phyloP scores from a whole-genome alignment of 2,797 vertebrate species.

The Selene dorsalis region DNA sequence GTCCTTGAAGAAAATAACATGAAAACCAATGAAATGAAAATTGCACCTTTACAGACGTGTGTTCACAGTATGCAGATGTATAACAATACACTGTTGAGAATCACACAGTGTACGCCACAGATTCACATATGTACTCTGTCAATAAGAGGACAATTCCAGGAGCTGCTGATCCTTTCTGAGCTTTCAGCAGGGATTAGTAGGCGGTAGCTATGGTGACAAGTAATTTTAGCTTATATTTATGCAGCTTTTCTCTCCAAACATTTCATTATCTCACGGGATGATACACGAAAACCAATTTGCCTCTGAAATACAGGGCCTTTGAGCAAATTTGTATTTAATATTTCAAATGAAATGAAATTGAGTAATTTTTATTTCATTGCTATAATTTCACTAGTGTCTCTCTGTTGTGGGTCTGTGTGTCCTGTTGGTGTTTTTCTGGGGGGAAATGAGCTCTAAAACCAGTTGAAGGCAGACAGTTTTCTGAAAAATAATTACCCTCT shows the following conservation, averaged over 20 bases:
- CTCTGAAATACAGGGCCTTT: constrained; percentile 36
- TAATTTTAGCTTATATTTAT: constrained; percentile 75
- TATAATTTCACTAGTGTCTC: constrained; percentile 20
- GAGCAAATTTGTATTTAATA: constrained; percentile 39
- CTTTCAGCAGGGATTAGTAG: constrained; percentile 73
- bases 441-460: neutral
- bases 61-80: neutral
- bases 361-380: constrained; percentile 13
- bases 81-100: constrained; percentile 13
- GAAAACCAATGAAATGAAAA: constrained; percentile 15
- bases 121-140: constrained; percentile 59
- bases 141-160: constrained; percentile 60
- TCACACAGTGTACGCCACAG: constrained; percentile 23
- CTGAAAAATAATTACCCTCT: neutral
- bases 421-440: neutral
- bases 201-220: constrained; percentile 82
- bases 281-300: constrained; percentile 57
- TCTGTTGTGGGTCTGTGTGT: neutral
- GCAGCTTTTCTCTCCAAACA: constrained; percentile 66
- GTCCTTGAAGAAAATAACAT: constrained; percentile 50
- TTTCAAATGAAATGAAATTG: constrained; percentile 48
- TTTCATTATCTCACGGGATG: constrained; percentile 65
- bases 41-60: neutral
- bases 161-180: constrained; percentile 55
- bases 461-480: neutral